These are phyloP conservation scores for Listrodromus nycthemerus DNA, from an alignment of 2,888 invertebrate species.

Conservation along the genomic window DNA sequence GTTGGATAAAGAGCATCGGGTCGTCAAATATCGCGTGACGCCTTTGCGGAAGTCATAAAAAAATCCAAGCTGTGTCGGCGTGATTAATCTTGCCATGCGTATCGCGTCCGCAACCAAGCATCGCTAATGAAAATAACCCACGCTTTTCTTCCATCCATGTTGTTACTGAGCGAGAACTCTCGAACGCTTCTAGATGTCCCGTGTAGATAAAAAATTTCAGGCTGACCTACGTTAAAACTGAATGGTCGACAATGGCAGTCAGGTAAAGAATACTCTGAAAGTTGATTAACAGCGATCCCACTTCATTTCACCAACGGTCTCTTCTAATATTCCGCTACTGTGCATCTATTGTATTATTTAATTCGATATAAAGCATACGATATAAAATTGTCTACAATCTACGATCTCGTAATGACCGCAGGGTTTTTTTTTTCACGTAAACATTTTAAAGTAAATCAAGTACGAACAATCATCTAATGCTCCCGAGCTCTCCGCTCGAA, in stretches of 20 bases:
- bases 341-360: too few relatives aligned
- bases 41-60: background rate
- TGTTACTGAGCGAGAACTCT: constrained; percentile 15
- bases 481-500: background rate
- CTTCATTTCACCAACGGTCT: background rate
- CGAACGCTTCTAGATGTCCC: constrained; percentile 10
- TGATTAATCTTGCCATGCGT: constrained; percentile 10
- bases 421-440: background rate
- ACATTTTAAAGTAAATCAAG: background rate
- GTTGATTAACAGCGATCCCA: background rate
- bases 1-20: background rate
- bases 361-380: background rate
- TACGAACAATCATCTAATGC: background rate
- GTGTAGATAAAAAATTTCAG: constrained; percentile 17
- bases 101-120: constrained; percentile 18
- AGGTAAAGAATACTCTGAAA: background rate
- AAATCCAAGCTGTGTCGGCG: background rate
- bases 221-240: background rate
- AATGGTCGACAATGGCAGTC: constrained; percentile 6
- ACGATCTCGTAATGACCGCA: background rate
- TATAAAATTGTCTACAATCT: background rate
- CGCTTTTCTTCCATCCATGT: background rate
- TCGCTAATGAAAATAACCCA: constrained; percentile 36
- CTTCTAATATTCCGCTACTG: too few relatives aligned
- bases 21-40: background rate